Percentiles rank a stretch among this genome's conserved stretches.
phyloP scores from a whole-genome alignment of 2,113 vertebrate species.

The Stigmatopora nigra region DNA sequence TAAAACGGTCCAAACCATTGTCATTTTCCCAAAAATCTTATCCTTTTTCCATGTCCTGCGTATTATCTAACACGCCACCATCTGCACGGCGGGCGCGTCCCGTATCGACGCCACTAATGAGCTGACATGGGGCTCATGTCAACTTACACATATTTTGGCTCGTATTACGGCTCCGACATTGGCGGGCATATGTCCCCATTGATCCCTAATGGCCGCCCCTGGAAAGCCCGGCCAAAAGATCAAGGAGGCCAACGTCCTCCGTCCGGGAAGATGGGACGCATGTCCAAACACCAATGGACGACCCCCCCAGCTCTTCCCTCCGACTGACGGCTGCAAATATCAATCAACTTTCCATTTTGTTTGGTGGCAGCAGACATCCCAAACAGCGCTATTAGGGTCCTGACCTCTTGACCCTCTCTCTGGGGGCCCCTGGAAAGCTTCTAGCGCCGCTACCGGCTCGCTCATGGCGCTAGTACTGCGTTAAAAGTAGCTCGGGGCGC shows the following conservation, averaged over 20 bases:
- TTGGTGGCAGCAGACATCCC: conserved; percentile 97
- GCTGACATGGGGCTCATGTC: conserved; percentile 74
- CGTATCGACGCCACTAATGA: conserved; percentile 72
- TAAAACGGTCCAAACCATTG: no score
- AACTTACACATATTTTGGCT: conserved; percentile 75
- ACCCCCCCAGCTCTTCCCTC: conserved; percentile 57
- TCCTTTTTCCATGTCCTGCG: background rate
- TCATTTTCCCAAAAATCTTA: no score
- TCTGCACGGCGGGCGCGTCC: conserved; percentile 50
- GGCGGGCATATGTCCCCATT: conserved; percentile 83
- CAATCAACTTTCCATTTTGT: conserved; percentile 99
- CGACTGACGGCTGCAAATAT: conserved; percentile 85
- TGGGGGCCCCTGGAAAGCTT: conserved; percentile 75
- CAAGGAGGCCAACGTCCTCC: conserved; percentile 50
- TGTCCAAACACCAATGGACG: conserved; percentile 14
- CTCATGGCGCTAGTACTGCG: conserved; percentile 29
- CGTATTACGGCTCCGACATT: conserved; percentile 72
- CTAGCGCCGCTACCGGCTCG: conserved; percentile 32
- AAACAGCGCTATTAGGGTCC: conserved; percentile 96
- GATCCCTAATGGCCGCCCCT: conserved; percentile 76
- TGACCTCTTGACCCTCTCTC: conserved; percentile 88
- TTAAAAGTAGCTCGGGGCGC: background rate
- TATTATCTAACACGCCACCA: conserved; percentile 53
- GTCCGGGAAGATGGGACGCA: conserved; percentile 40
- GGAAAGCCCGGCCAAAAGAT: conserved; percentile 51